Percentiles rank a stretch among this genome's conserved stretches.
phyloP scores from a whole-genome alignment of 2,113 vertebrate genomes.

The Urocynchramus pylzowi region DNA sequence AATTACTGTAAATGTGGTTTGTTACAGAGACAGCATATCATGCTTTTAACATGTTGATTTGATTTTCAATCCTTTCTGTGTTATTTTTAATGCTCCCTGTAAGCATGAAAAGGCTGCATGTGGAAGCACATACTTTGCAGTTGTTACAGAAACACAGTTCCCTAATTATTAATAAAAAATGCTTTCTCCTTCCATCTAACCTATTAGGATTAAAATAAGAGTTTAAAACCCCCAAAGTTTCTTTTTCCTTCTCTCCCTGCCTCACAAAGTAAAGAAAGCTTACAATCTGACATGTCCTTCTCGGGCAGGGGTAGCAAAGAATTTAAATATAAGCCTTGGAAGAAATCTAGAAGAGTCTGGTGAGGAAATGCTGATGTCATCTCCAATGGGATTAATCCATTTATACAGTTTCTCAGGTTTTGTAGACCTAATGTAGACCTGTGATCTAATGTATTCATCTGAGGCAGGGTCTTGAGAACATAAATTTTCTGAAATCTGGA shows the following conservation, averaged over 20 bases:
- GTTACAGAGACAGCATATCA: neutral
- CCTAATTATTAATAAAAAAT: neutral
- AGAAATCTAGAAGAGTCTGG: neutral
- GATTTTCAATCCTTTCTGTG: neutral
- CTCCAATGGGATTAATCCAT: neutral
- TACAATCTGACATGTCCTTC: neutral
- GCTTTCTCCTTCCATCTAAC: neutral
- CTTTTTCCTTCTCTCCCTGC: neutral
- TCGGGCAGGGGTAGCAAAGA: neutral
- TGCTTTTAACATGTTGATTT: neutral
- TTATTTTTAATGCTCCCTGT: neutral
- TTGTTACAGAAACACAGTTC: neutral
- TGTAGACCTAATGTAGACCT: neutral
- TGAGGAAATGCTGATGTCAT: neutral
- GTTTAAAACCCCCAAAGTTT: neutral
- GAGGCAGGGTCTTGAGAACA: neutral
- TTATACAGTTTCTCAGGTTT: neutral
- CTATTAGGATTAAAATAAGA: neutral
- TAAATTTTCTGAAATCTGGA: neutral
- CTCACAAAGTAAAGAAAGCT: neutral
- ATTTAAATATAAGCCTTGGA: neutral
- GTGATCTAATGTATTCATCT: neutral
- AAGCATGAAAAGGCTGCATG: neutral
- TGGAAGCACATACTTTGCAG: neutral
- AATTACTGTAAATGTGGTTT: neutral